Evolutionary conservation across 1,140 invertebrate genomes (phyloP).

Genomic region (Pomacea maculata): DNA sequence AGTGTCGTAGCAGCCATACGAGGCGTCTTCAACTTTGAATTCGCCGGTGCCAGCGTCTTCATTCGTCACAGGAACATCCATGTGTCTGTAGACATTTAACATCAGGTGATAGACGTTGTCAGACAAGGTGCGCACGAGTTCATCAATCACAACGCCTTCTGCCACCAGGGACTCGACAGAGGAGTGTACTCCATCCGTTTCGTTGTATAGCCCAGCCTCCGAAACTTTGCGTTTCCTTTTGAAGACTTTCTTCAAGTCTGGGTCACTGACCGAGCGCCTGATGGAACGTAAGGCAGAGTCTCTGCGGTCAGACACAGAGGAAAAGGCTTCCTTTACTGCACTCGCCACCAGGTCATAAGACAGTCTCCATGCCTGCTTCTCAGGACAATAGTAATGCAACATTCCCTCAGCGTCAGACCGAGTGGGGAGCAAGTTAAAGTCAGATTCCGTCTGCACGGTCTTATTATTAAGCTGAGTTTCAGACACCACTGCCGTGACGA

Average conservation of each 20-base stretch:
- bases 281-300: background rate
- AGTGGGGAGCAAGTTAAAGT: too few relatives aligned
- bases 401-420: background rate
- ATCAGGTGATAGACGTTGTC: constrained; percentile 1
- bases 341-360: constrained; percentile 3
- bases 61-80: background rate
- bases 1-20: background rate
- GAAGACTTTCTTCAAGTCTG: too few relatives aligned
- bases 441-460: background rate
- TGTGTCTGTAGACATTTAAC: background rate
- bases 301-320: background rate
- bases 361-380: background rate
- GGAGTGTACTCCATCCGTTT: too few relatives aligned
- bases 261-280: background rate
- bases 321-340: background rate
- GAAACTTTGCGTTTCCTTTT: background rate
- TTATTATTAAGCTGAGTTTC: background rate
- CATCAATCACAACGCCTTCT: background rate
- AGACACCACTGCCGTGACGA: background rate
- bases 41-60: background rate
- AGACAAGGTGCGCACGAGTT: constrained; percentile 3
- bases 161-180: background rate
- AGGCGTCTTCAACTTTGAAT: background rate
- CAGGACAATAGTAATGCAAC: background rate
- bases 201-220: background rate